Percentiles rank a stretch among this genome's conserved stretches.
phyloP scores from a whole-genome alignment of 2,888 invertebrate species.

The Agrotis segetum region DNA sequence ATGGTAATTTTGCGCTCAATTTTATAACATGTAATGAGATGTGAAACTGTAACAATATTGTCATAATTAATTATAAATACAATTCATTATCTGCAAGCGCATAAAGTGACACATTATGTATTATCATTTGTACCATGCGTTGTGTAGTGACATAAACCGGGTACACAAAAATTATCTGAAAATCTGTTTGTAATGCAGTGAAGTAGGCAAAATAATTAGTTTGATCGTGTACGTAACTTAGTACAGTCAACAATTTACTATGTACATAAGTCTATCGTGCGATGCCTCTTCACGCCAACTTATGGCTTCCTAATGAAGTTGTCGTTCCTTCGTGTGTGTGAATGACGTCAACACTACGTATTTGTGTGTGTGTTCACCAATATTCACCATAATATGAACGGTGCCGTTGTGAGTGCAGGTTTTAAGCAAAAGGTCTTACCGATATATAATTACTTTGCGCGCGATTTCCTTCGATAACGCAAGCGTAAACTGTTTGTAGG shows the following conservation, averaged over 20 bases:
- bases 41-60: constrained; percentile 60
- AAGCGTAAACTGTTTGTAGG: constrained; percentile 78
- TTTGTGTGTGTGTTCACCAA: constrained; percentile 34
- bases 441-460: constrained; percentile 87
- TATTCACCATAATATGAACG: constrained; percentile 51
- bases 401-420: constrained; percentile 68
- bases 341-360: constrained; percentile 49
- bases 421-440: constrained; percentile 83
- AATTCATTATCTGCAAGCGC: constrained; percentile 46
- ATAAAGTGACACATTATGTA: constrained; percentile 22
- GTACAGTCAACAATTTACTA: constrained; percentile 72
- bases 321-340: constrained; percentile 69
- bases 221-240: constrained; percentile 50
- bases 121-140: constrained; percentile 8
- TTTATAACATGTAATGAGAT: constrained; percentile 59
- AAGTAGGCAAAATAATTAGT: constrained; percentile 42
- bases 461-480: constrained; percentile 84
- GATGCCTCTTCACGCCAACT: constrained; percentile 78
- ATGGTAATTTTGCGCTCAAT: constrained; percentile 51
- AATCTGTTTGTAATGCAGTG: constrained; percentile 4
- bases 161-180: constrained; percentile 4
- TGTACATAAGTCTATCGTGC: constrained; percentile 71
- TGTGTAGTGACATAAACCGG: not conserved
- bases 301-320: constrained; percentile 88
- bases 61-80: constrained; percentile 52